Percentiles rank a stretch among this genome's conserved stretches.
These are phyloP conservation scores for Orchesella cincta DNA, from an alignment of 1,140 invertebrate genomes.

Conservation along the genomic window DNA sequence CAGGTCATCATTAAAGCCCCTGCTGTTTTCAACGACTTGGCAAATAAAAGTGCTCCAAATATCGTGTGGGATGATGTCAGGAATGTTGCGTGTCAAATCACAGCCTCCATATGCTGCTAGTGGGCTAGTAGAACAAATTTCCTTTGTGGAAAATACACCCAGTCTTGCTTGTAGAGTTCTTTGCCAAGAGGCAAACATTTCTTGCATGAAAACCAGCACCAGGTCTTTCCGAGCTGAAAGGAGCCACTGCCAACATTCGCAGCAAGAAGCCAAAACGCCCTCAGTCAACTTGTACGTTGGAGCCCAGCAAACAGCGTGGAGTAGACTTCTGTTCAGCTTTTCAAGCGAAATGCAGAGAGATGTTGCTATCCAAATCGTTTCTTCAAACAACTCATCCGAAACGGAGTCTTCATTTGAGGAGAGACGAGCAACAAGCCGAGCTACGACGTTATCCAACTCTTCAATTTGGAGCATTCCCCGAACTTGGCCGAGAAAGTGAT, in stretches of 20 bases:
- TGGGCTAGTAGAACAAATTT: conserved; percentile 73
- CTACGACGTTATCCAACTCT: conserved; percentile 59
- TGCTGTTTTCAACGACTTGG: conserved; percentile 92
- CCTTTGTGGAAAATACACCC: conserved; percentile 79
- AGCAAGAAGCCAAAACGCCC: conserved; percentile 79
- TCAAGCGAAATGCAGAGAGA: conserved; percentile 80
- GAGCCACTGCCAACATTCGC: conserved; percentile 99
- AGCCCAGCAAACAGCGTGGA: conserved; percentile 63
- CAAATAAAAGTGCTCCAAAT: conserved; percentile 96
- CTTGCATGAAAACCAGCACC: conserved; percentile 82
- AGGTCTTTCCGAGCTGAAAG: conserved; percentile 87
- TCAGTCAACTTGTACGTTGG: conserved; percentile 89
- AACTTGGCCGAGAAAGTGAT: conserved; percentile 86
- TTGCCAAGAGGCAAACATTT: conserved; percentile 91
- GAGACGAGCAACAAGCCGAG: conserved; percentile 52
- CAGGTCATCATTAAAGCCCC: conserved; percentile 93
- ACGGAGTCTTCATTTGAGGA: conserved; percentile 48
- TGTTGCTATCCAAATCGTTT: conserved; percentile 84
- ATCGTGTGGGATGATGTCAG: conserved; percentile 84
- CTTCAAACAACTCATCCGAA: conserved; percentile 69
- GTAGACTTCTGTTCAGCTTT: conserved; percentile 59
- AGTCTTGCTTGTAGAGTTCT: conserved; percentile 80
- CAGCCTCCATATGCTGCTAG: conserved; percentile 82
- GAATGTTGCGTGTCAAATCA: conserved; percentile 73
- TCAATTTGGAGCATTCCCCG: conserved; percentile 69